phyloP scores from a whole-genome alignment of 2,888 invertebrate genomes.

The Drosophila seclusa region DNA sequence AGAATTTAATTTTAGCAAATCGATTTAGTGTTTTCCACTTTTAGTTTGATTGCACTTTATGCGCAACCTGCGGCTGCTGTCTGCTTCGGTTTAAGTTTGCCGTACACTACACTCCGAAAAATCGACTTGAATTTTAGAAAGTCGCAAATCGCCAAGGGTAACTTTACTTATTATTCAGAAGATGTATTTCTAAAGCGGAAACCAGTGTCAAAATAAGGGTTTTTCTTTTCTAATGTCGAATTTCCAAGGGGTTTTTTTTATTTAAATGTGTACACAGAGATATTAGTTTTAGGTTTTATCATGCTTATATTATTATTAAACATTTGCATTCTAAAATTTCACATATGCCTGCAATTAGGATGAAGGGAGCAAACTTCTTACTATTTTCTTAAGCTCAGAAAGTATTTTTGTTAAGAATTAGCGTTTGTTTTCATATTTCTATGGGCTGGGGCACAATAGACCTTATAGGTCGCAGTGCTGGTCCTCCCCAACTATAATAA shows the following conservation, averaged over 20 bases:
- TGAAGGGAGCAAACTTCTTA: background rate
- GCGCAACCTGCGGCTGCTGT: slow-evolving; percentile 24
- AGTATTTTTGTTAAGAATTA: background rate
- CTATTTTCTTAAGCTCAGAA: background rate
- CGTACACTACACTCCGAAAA: background rate
- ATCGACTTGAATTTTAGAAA: background rate
- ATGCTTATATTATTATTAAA: no score
- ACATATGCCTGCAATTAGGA: background rate
- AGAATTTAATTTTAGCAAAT: slow-evolving; percentile 13
- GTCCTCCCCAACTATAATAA: no score
- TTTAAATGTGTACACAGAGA: background rate
- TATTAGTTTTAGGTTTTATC: background rate
- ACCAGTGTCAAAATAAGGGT: background rate
- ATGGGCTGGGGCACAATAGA: no score
- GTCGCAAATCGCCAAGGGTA: background rate
- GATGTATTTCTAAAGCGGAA: background rate
- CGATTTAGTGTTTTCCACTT: slow-evolving; percentile 16
- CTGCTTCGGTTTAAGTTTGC: background rate
- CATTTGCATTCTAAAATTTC: no score
- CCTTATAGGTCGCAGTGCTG: no score
- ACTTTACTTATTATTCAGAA: background rate
- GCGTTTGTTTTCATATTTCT: background rate
- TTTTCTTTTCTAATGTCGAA: background rate
- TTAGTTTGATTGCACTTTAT: slow-evolving; percentile 32
- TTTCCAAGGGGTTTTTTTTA: background rate